Evolutionary conservation across 2,113 vertebrate genomes (phyloP), one percentile per base, ranked within the genome.

Genomic region (Gopherus evgoodei): DNA sequence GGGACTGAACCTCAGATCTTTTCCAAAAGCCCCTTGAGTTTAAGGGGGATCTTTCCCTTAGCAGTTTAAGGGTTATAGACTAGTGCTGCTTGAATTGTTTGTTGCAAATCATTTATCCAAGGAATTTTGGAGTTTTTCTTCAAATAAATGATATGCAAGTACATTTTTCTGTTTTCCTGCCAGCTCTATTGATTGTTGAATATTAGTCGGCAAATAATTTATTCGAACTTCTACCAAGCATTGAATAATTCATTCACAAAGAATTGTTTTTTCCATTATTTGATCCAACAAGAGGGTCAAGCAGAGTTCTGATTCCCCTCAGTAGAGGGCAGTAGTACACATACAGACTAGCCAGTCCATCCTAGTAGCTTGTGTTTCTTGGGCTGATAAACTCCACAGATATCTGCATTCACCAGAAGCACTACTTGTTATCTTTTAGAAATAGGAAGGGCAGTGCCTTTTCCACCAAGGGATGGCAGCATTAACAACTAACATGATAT

Each of bases 251-350:
- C 25, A 47, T 14, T 27, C 24, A 47, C 42, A 29, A 78, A 47
- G 47, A 47, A 76, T 76, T 38, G 8, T 29, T 38, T 72, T 72
- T 38, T 21, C 65, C 72, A 44, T 76, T 44, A 24, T 76, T 27
- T 42, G 72, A 27, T 24, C 38, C 42, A 14, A 22, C 65, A 59
- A 76, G 24, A 76, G 42, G 38, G 42, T 12, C 11, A 11, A 76
- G 72, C 24, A 10, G 90, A 96, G 79, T 91, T 97, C 93, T 87
- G 92, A 11, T 78, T 96, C 57, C 91, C 92, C 96, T 90, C 96
- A 91, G 95, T 91, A 97, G 93, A 97, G 81, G 93, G 94, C 94
- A 95, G 96, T 88, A 27, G 49, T 85, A 47, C 6, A 78, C 25
- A 8, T 52, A 3, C 42, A 1, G 24, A 31, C 85, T 19, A 65